Evolutionary conservation across 2,888 invertebrate species (phyloP).

Genomic region (Carterocephalus palaemon): DNA sequence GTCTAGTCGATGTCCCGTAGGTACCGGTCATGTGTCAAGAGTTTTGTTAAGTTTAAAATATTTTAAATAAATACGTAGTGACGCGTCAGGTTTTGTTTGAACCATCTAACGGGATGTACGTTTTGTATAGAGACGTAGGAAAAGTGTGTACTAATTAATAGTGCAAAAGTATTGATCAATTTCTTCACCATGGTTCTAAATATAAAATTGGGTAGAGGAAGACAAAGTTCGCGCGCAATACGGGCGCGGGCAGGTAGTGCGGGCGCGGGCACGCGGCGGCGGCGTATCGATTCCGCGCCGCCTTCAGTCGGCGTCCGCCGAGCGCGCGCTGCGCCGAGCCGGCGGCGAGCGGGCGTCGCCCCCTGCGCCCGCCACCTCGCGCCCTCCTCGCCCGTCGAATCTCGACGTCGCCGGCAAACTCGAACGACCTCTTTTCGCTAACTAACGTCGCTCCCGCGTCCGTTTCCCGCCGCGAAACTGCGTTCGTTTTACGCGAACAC

Average conservation of each 20-base stretch:
- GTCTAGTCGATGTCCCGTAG: no score
- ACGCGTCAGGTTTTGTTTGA: not conserved
- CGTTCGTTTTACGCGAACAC: slow-evolving; percentile 50
- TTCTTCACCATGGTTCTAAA: slow-evolving; percentile 77
- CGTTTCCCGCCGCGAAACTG: slow-evolving; percentile 70
- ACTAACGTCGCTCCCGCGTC: slow-evolving; percentile 72
- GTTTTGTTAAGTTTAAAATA: slow-evolving; percentile 20
- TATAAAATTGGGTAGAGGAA: slow-evolving; percentile 77
- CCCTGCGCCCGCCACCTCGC: slow-evolving; percentile 40
- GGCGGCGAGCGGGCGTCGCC: slow-evolving; percentile 62
- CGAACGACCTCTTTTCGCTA: slow-evolving; percentile 76
- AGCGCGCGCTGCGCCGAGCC: slow-evolving; percentile 77
- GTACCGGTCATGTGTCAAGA: not conserved
- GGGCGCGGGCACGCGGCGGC: slow-evolving; percentile 62
- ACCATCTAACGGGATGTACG: not conserved
- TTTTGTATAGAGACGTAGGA: slow-evolving; percentile 36
- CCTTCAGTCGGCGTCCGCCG: slow-evolving; percentile 77
- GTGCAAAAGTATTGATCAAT: slow-evolving; percentile 78
- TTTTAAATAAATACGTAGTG: slow-evolving; percentile 6
- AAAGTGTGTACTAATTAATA: slow-evolving; percentile 70
- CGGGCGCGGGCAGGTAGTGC: slow-evolving; percentile 64
- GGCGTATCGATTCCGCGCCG: slow-evolving; percentile 74
- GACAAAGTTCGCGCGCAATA: slow-evolving; percentile 79
- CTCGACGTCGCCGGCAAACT: slow-evolving; percentile 72
- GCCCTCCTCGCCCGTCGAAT: slow-evolving; percentile 47